Evolutionary conservation across 2,113 vertebrate genomes (phyloP).

Genomic region (Chionomys nivalis): DNA sequence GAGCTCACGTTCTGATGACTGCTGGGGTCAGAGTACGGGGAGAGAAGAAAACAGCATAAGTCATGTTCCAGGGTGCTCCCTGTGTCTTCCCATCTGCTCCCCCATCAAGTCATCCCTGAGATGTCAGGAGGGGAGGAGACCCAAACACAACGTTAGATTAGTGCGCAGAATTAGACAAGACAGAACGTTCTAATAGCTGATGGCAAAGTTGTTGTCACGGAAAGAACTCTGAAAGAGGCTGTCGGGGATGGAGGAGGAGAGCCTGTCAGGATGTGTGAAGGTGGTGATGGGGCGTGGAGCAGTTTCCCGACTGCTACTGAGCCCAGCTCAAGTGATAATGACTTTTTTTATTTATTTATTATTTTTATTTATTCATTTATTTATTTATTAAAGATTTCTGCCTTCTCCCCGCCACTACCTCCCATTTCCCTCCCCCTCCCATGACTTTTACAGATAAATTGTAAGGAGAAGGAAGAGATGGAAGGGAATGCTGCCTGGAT

Average conservation of each 20-base stretch:
- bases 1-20: neutral
- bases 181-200: slow-evolving; percentile 8
- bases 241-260: neutral
- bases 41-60: neutral
- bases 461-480: neutral
- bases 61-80: neutral
- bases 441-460: neutral
- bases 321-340: neutral
- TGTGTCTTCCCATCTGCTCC: neutral
- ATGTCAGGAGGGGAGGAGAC: neutral
- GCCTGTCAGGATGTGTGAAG: slow-evolving; percentile 24
- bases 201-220: slow-evolving; percentile 33
- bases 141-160: neutral
- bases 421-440: no score
- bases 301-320: neutral
- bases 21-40: neutral
- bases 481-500: neutral
- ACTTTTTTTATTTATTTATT: no score
- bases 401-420: no score
- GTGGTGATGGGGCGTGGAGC: slow-evolving; percentile 1
- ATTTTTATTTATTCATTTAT: no score
- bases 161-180: slow-evolving; percentile 38
- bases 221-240: slow-evolving; percentile 43
- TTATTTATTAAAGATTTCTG: no score
- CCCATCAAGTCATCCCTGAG: neutral